Evolutionary conservation across 2,113 vertebrate species (phyloP).

Genomic region (Progne subis): DNA sequence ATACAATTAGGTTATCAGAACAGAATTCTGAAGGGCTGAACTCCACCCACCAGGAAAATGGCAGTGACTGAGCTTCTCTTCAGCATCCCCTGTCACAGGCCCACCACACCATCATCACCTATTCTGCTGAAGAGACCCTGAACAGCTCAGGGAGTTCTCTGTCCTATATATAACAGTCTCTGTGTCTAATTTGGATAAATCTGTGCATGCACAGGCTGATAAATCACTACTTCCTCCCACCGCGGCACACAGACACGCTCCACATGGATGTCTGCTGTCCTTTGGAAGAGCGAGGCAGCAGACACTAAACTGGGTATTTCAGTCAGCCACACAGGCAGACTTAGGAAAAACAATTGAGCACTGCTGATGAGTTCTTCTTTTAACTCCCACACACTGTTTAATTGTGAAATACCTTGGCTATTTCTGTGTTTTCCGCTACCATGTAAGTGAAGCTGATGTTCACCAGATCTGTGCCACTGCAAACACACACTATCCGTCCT

Average conservation of each 20-base stretch:
- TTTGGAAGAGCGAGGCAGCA: neutral
- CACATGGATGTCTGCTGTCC: neutral
- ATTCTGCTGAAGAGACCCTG: neutral
- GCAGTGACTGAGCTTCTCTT: neutral
- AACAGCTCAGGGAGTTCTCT: neutral
- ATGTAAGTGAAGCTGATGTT: constrained; percentile 97
- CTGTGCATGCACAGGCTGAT: neutral
- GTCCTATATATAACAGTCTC: neutral
- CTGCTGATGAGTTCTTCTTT: neutral
- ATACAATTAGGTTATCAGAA: neutral
- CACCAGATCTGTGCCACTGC: constrained; percentile 94
- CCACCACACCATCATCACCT: rapidly evolving
- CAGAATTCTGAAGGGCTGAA: neutral
- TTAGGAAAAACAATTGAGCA: neutral
- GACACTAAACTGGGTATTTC: neutral
- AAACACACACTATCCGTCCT: constrained; percentile 92
- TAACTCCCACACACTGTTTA: neutral
- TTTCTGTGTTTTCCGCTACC: constrained; percentile 90
- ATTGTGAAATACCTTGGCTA: constrained; percentile 85
- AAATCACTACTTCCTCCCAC: neutral
- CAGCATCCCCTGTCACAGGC: neutral
- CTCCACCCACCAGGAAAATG: neutral
- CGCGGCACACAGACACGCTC: neutral
- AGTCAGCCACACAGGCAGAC: neutral
- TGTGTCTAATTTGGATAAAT: neutral